Conservation (phyloP, 2,888 invertebrate genomes). For the Pachycephus smyrnensis region DNA sequence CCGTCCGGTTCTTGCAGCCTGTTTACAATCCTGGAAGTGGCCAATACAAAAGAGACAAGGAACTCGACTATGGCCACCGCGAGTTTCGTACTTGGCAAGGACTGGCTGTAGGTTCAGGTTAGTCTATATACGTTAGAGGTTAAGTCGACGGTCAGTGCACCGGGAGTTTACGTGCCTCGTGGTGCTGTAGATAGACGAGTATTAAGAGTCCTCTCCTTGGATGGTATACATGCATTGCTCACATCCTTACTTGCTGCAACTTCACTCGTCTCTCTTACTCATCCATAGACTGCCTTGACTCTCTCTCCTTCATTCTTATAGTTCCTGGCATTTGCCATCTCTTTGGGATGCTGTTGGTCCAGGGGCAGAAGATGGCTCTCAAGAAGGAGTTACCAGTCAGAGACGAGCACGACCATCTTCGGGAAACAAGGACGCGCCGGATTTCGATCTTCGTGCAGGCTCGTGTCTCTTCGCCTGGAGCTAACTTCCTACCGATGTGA, state of each 20-base stretch:
- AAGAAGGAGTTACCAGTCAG: slow-evolving; percentile 24
- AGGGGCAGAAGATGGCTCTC: background rate
- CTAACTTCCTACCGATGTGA: background rate
- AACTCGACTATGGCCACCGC: slow-evolving; percentile 55
- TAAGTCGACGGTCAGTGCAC: slow-evolving; percentile 54
- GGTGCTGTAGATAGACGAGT: background rate
- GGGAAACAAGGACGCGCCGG: slow-evolving; percentile 40
- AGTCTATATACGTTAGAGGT: slow-evolving; percentile 31
- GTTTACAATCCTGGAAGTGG: slow-evolving; percentile 53
- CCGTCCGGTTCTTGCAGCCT: slow-evolving; percentile 60
- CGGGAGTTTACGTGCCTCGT: slow-evolving; percentile 13
- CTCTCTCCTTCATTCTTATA: background rate
- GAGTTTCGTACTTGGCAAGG: slow-evolving; percentile 57
- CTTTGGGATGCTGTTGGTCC: background rate
- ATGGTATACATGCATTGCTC: background rate
- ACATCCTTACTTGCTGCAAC: background rate
- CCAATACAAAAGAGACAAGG: slow-evolving; percentile 20
- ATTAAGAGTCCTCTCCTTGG: background rate
- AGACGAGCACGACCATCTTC: slow-evolving; percentile 35
- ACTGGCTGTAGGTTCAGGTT: slow-evolving; percentile 39
- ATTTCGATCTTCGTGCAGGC: slow-evolving; percentile 34
- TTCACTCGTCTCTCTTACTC: background rate
- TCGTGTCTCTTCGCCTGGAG: slow-evolving; percentile 35
- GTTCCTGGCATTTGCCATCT: background rate
- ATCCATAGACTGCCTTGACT: background rate